Conservation (phyloP, 2,113 vertebrate species). For the Ceyx margarethae region DNA sequence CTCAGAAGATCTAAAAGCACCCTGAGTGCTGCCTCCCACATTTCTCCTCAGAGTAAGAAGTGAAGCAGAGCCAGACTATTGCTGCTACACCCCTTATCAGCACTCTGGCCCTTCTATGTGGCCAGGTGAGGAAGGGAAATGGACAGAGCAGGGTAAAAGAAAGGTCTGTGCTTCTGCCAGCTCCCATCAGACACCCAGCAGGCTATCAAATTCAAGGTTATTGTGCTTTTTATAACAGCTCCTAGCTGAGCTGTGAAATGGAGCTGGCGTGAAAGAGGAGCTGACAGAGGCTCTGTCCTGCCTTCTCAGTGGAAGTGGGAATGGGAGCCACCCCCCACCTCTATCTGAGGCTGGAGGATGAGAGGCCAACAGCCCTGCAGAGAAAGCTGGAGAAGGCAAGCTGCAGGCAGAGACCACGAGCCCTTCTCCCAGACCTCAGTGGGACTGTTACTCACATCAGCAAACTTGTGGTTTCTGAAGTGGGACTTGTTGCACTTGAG, state of each 20-base stretch:
- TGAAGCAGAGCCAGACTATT: background rate
- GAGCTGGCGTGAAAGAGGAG: conserved; percentile 46
- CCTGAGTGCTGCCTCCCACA: background rate
- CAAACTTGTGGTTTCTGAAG: conserved; percentile 98
- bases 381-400: background rate
- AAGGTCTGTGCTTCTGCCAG: conserved; percentile 6
- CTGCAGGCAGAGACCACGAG: background rate
- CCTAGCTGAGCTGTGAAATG: conserved; percentile 33
- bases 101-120: background rate
- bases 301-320: conserved; percentile 12
- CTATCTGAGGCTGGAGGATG: background rate
- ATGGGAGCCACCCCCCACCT: background rate
- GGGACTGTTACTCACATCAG: conserved; percentile 86
- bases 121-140: conserved; percentile 25
- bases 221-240: conserved; percentile 60
- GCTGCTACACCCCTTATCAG: background rate
- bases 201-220: conserved; percentile 61
- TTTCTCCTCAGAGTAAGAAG: background rate
- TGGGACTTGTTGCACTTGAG: conserved; percentile 99
- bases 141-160: background rate
- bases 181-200: conserved; percentile 14
- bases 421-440: background rate
- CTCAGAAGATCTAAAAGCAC: background rate
- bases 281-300: conserved; percentile 5
- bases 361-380: background rate